These are phyloP conservation scores for Microctenopoma stevenorrisi DNA, from an alignment of 2,797 vertebrate genomes.

Conservation along the genomic window DNA sequence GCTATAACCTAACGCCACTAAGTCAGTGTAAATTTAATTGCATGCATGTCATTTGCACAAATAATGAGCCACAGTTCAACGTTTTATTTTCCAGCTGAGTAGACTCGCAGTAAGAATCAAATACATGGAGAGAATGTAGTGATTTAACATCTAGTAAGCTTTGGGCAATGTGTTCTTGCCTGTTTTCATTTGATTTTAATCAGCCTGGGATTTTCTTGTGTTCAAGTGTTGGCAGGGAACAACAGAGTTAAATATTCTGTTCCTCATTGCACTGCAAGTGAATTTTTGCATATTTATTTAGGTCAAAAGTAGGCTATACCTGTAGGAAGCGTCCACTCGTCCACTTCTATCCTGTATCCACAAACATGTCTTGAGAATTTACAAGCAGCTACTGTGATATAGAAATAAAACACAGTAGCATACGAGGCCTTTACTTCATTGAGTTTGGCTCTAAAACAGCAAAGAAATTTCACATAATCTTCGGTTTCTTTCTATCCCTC, in stretches of 20 bases:
- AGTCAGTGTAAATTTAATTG: conserved; percentile 39
- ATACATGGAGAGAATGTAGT: conserved; percentile 42
- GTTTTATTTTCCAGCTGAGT: conserved; percentile 56
- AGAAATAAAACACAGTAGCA: conserved; percentile 61
- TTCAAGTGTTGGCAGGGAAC: conserved; percentile 73
- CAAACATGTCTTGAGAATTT: conserved; percentile 74
- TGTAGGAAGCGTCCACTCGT: conserved; percentile 76
- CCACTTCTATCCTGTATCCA: conserved; percentile 63
- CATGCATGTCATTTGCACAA: conserved; percentile 49
- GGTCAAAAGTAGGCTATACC: conserved; percentile 81
- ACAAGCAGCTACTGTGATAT: conserved; percentile 58
- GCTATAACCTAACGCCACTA: conserved; percentile 21
- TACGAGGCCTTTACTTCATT: conserved; percentile 53
- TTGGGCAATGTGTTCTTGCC: conserved; percentile 55
- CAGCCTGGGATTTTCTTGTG: conserved; percentile 61
- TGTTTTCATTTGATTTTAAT: conserved; percentile 74
- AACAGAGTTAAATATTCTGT: conserved; percentile 79
- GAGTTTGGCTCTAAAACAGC: conserved; percentile 62
- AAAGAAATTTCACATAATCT: conserved; percentile 63
- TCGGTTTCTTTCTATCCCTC: conserved; percentile 46
- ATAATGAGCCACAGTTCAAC: conserved; percentile 38
- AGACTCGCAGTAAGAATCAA: conserved; percentile 35
- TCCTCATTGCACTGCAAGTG: conserved; percentile 70
- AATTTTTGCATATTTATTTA: conserved; percentile 76
- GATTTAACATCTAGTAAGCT: conserved; percentile 65